Percentiles rank a stretch among this genome's conserved stretches.
Evolutionary conservation across 2,797 vertebrate genomes (phyloP).

Genomic region (Sebastes oblongus): DNA sequence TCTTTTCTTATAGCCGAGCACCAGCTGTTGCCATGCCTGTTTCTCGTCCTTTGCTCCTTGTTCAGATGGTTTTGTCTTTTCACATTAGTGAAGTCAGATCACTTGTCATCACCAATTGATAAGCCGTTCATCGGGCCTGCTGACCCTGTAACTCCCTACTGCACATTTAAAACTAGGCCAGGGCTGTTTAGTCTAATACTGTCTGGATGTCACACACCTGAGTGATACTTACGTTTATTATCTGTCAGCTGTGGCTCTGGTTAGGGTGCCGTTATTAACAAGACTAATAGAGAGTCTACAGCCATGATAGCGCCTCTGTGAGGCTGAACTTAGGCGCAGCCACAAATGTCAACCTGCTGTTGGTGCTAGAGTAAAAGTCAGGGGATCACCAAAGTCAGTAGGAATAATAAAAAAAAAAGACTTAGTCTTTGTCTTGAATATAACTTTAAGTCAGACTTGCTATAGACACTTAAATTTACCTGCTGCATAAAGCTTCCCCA

Average conservation of each 20-base stretch:
- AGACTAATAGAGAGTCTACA: background rate
- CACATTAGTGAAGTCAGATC: constrained; percentile 53
- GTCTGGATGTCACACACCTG: background rate
- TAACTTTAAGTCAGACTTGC: background rate
- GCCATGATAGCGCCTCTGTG: background rate
- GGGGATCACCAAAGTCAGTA: background rate
- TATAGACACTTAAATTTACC: background rate
- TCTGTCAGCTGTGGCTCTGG: background rate
- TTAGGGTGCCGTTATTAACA: background rate
- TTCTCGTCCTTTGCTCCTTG: constrained; percentile 28
- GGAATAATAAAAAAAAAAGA: background rate
- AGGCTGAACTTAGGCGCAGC: background rate
- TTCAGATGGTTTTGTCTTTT: constrained; percentile 49
- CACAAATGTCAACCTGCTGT: background rate
- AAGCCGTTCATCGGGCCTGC: constrained; percentile 16
- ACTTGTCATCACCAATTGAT: constrained; percentile 52
- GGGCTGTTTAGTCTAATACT: background rate
- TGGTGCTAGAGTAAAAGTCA: too few species aligned
- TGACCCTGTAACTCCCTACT: constrained; percentile 17
- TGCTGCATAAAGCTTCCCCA: background rate
- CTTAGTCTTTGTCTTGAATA: too few species aligned
- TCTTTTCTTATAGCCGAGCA: constrained; percentile 20
- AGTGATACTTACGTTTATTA: background rate
- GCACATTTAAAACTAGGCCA: constrained; percentile 12
- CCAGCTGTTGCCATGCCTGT: constrained; percentile 43